Base-by-base conservation (phyloP, 2,113 vertebrate genomes). In the Chloroceryle aenea region DNA sequence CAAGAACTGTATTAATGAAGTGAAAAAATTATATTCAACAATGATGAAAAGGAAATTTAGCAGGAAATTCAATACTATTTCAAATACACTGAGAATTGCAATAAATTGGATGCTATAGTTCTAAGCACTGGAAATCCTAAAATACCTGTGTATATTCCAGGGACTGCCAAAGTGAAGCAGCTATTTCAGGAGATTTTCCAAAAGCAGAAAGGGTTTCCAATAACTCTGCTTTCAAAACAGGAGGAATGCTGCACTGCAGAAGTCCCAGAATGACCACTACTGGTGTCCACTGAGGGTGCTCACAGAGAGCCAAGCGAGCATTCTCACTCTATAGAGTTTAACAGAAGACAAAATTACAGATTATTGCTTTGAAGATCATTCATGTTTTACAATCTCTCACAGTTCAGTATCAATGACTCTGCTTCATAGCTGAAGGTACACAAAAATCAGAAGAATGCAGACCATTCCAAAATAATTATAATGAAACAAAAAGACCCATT, bases 201-300 rank as follows among this genome's bases (percentile, higher is more conserved):
- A 99, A 99, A 25, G 99, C 99, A 47, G 99, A 98, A 53, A 99
- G 98, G 12, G 98, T 98, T 93, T 98, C 98, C 75, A 99, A 97
- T 2, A 99, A 86, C 81, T 99, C 99, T 0, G 98, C 99, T 97
- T 99, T 99, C 66, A 99, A 98, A 80, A 99, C 40, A 2, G 99
- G 99, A 53, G 98, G 98, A 63, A 99, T 98, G 40, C 99, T 99
- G 97, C 99, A 99, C 92, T 99, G 99, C 30, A 99, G 97, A 63
- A 99, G 97, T 13, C 99, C 99, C 97, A 99, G 93, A 97, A 99
- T 99, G 53, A 99, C 99, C 22, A 99, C 98, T n/a, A 99, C 98
- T 1, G 99, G 99, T 1, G 99, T 99, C 99, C 99, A 99, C 98
- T 99, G 99, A 20, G 99, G 99, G 73, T 99, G 99, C 84, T 99